These are phyloP conservation scores for Halisarca cf. caerulea DNA, from an alignment of 37 sponge, comb jelly and placozoan species.

Conservation along the genomic window DNA sequence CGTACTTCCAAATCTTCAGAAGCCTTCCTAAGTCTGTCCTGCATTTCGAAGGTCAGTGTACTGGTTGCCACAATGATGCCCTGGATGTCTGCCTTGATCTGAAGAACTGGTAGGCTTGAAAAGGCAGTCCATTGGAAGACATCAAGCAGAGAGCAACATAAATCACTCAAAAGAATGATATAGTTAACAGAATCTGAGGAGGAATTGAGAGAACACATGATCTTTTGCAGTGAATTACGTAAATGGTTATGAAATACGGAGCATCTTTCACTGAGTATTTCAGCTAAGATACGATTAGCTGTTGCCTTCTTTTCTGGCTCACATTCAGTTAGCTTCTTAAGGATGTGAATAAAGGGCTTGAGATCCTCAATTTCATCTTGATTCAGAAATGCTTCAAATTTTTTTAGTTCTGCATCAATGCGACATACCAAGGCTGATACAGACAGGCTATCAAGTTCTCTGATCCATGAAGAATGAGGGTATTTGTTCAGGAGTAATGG, in stretches of 20 bases:
- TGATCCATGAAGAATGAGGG: background rate
- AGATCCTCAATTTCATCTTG: background rate
- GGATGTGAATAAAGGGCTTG: background rate
- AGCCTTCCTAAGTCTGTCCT: background rate
- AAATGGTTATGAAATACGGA: conserved; percentile 47
- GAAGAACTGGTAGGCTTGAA: background rate
- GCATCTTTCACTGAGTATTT: conserved; percentile 54
- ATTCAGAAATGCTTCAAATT: background rate
- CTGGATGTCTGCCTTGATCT: background rate
- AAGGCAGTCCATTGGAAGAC: background rate
- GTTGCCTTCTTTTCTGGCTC: background rate
- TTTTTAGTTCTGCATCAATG: background rate
- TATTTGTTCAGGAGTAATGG: background rate
- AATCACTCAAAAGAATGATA: background rate
- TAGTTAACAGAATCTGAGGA: too few relatives aligned
- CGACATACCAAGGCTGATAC: background rate
- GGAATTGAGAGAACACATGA: too few relatives aligned
- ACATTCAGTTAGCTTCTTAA: background rate
- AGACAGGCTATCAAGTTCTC: background rate
- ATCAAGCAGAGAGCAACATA: background rate
- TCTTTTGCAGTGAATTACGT: too few relatives aligned
- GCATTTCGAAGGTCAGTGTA: too few relatives aligned
- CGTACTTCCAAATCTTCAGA: background rate
- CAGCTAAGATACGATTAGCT: conserved; percentile 47
- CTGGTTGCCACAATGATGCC: background rate